Evolutionary conservation across 64 coral and sea anemone genomes (phyloP), one percentile per base, ranked within the genome.

Genomic region (Actinia equina): DNA sequence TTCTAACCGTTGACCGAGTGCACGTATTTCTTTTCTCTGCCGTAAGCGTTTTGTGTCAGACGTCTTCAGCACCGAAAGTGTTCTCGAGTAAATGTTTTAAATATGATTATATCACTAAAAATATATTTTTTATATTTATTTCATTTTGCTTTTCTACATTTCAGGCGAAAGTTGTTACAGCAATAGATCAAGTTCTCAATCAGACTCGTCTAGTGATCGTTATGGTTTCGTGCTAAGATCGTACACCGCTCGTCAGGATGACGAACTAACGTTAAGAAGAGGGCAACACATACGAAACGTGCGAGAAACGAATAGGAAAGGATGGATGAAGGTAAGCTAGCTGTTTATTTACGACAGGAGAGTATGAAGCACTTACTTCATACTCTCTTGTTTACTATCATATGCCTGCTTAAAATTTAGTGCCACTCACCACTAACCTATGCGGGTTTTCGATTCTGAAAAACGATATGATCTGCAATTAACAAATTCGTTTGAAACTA

Each of bases 191-290:
- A 85, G 83, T 17, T 58, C 52, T 55, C 17, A 2, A 4, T 85
- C 83, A 42, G 53, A 60, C 11, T 85, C 83, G 56, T 44, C 52
- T 7, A 18, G 44, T 22, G 42, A 9, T 85, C 54, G 83, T 43
- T 63, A 79, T 61, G 89, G 83, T 83, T 59, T 77, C 58, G 83
- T 86, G 15, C 51, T 70, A 25, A 77, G 46, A 51, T 86, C 89
- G 19, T 91, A 86, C 79, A 53, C 76, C 6, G 82, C 89, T 9
- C 61, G 46, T 30, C 80, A 61, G 41, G 83, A 61, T 13, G 76
- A 91, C 71, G 83, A 91, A 26, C 84, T 91, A 83, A 25, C 20
- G 2, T 43, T 91, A 20, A 46, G 10, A 55, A 91, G 77, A 44
- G 83, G 89, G 3, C 65, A 85, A 43, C 55, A 41, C 30, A 85